phyloP scores from a whole-genome alignment of 2,797 vertebrate species.

The Pseudopleuronectes americanus region DNA sequence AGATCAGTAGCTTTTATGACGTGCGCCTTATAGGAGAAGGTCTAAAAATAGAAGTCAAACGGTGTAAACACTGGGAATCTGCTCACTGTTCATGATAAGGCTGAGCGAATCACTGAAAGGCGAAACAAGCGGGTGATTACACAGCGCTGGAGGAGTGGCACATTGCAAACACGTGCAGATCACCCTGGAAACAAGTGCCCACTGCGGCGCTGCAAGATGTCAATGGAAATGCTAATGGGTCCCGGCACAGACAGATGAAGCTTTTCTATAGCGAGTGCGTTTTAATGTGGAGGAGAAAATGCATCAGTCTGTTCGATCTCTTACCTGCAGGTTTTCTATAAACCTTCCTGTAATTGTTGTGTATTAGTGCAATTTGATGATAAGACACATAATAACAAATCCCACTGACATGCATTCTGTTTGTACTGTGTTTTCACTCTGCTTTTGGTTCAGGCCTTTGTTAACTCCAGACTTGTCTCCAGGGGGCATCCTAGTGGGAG shows the following conservation, averaged over 20 bases:
- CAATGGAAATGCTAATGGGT: constrained; percentile 47
- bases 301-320: constrained; percentile 4
- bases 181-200: constrained; percentile 43
- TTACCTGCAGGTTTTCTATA: not conserved
- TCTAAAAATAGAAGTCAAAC: constrained; percentile 40
- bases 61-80: constrained; percentile 15
- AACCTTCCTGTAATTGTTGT: not conserved
- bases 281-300: not conserved
- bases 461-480: constrained; percentile 46
- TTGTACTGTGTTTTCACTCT: constrained; percentile 46
- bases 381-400: constrained; percentile 45
- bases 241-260: constrained; percentile 18
- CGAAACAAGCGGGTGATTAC: constrained; percentile 41
- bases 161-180: constrained; percentile 41
- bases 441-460: constrained; percentile 33
- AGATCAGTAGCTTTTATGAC: constrained; percentile 17
- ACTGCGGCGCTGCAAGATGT: constrained; percentile 39
- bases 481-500: too few relatives aligned
- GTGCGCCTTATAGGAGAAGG: constrained; percentile 13
- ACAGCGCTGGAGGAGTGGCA: constrained; percentile 30
- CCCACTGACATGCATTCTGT: constrained; percentile 27
- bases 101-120: constrained; percentile 42
- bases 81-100: constrained; percentile 33
- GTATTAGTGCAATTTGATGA: constrained; percentile 5
- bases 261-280: not conserved